These are phyloP conservation scores for Wiebesia pumilae DNA, from an alignment of 1,140 invertebrate species.

Conservation along the genomic window DNA sequence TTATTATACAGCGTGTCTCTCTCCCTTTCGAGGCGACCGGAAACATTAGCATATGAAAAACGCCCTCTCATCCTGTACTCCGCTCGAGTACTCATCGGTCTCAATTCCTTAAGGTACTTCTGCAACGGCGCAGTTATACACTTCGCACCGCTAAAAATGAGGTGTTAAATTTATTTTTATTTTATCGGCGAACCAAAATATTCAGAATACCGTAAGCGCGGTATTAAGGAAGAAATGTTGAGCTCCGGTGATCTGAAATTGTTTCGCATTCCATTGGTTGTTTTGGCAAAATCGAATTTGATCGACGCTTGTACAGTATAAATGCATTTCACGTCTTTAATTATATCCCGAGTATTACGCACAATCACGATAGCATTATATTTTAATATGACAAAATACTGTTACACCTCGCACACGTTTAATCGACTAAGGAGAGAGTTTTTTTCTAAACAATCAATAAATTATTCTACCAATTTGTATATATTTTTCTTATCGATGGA, in stretches of 20 bases:
- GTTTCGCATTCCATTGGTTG: not conserved
- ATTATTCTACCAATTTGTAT: not conserved
- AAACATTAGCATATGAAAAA: constrained; percentile 49
- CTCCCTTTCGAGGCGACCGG: constrained; percentile 8
- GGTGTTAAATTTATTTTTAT: not conserved
- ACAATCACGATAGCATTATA: not conserved
- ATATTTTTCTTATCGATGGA: not conserved
- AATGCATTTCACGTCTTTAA: constrained; percentile 10
- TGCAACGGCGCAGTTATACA: not conserved
- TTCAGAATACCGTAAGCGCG: not conserved
- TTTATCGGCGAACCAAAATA: not conserved
- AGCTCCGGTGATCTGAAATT: not conserved
- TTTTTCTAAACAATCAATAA: not conserved
- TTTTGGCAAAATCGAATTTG: not conserved
- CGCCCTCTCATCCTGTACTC: not conserved
- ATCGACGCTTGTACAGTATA: not conserved
- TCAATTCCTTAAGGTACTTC: not conserved
- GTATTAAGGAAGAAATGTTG: not conserved
- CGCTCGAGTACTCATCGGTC: not conserved
- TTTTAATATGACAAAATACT: not conserved
- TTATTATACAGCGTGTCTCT: constrained; percentile 8
- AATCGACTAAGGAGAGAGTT: not conserved
- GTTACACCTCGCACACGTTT: not conserved
- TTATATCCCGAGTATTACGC: constrained; percentile 9
- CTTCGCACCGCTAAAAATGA: not conserved